Evolutionary conservation across 1,140 invertebrate genomes (phyloP).

Genomic region (Brachionus plicatilis): DNA sequence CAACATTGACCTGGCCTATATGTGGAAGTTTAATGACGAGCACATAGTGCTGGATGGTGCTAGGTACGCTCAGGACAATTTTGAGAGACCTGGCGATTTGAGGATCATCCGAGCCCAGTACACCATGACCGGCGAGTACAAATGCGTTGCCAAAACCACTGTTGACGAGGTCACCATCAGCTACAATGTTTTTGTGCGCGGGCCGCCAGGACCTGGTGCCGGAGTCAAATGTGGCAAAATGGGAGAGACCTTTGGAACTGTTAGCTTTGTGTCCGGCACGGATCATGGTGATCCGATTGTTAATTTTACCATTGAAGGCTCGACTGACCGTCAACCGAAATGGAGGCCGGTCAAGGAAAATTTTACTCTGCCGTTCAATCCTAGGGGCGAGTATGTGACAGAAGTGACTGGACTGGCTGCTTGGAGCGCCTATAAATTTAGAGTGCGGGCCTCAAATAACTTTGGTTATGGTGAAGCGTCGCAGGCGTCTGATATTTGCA

Average conservation of each 20-base stretch:
- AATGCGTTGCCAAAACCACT: conserved; percentile 75
- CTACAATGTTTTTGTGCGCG: conserved; percentile 75
- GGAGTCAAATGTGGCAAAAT: conserved; percentile 30
- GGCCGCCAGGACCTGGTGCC: conserved; percentile 55
- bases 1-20: conserved; percentile 35
- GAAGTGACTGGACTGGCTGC: conserved; percentile 63
- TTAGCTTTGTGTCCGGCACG: conserved; percentile 39
- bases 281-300: conserved; percentile 45
- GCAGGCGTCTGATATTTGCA: conserved; percentile 56
- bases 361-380: conserved; percentile 33
- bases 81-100: conserved; percentile 45
- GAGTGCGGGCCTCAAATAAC: conserved; percentile 75
- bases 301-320: conserved; percentile 69
- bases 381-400: conserved; percentile 1
- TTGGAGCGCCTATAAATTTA: conserved; percentile 82
- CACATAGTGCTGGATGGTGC: neutral
- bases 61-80: conserved; percentile 42
- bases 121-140: conserved; percentile 48
- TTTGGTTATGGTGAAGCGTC: conserved; percentile 64
- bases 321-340: conserved; percentile 75
- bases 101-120: conserved; percentile 48
- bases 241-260: conserved; percentile 44
- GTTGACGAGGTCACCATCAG: conserved; percentile 69
- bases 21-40: conserved; percentile 40
- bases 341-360: conserved; percentile 69